phyloP scores from a whole-genome alignment of 2,113 vertebrate genomes.

The Ictidomys tridecemlineatus region DNA sequence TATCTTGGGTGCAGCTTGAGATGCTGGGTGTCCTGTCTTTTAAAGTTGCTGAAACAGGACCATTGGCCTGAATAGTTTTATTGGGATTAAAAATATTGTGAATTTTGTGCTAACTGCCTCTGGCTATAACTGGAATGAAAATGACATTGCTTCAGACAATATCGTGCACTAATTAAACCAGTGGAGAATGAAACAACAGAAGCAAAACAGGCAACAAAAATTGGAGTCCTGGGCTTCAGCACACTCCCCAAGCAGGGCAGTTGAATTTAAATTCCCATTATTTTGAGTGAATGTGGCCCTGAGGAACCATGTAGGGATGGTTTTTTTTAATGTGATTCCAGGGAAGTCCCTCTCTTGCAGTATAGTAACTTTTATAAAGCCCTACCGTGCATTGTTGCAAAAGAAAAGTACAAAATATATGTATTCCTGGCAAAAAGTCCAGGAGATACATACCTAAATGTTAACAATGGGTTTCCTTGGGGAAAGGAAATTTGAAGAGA shows the following conservation, averaged over 20 bases:
- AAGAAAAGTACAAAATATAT: constrained; percentile 14
- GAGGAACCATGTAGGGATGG: constrained; percentile 49
- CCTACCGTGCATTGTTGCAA: neutral
- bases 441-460: neutral
- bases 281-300: constrained; percentile 62
- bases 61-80: constrained; percentile 1
- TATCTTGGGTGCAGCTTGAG: neutral
- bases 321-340: constrained; percentile 47
- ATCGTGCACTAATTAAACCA: constrained; percentile 66
- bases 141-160: constrained; percentile 28
- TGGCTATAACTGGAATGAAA: constrained; percentile 40
- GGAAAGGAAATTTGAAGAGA: constrained; percentile 33
- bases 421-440: neutral
- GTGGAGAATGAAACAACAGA: constrained; percentile 55
- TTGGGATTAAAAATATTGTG: constrained; percentile 67
- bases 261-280: constrained; percentile 71
- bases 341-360: constrained; percentile 22
- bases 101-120: constrained; percentile 55
- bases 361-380: constrained; percentile 54
- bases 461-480: neutral
- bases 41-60: neutral
- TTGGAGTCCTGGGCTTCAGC: constrained; percentile 40
- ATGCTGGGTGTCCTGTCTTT: neutral
- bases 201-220: constrained; percentile 27
- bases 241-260: neutral